These are phyloP conservation scores for Amblyopsis rosae DNA, from an alignment of 2,113 vertebrate species.

Conservation along the genomic window DNA sequence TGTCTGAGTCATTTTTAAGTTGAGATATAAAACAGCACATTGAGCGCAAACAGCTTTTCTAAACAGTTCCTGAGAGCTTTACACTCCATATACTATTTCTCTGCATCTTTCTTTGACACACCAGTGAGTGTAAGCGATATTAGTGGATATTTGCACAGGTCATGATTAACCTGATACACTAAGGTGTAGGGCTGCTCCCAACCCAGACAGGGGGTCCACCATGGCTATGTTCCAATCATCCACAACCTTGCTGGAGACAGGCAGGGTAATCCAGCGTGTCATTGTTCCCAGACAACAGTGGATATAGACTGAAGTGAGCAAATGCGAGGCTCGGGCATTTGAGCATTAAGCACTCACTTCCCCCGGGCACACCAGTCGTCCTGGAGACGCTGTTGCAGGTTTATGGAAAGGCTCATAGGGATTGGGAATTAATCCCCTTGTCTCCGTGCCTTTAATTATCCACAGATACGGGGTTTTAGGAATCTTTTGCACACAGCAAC, in stretches of 20 bases:
- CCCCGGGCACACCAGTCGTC: slow-evolving; percentile 61
- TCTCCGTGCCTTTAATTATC: slow-evolving; percentile 67
- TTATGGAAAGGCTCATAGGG: slow-evolving; percentile 64
- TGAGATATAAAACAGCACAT: background rate
- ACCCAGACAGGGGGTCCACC: slow-evolving; percentile 43
- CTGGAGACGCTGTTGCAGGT: slow-evolving; percentile 66
- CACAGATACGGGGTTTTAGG: slow-evolving; percentile 55
- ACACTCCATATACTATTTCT: no score
- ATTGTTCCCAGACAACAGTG: slow-evolving; percentile 71
- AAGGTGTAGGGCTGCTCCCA: slow-evolving; percentile 30
- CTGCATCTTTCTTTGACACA: background rate
- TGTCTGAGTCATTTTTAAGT: no score
- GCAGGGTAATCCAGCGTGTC: slow-evolving; percentile 67
- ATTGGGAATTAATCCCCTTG: slow-evolving; percentile 74
- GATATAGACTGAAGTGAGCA: slow-evolving; percentile 59
- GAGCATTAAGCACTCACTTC: slow-evolving; percentile 52
- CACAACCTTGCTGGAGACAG: slow-evolving; percentile 44
- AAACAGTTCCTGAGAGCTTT: no score
- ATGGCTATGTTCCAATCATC: slow-evolving; percentile 45
- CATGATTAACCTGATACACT: slow-evolving; percentile 19
- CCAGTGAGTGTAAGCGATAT: slow-evolving; percentile 8
- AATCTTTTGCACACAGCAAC: slow-evolving; percentile 53
- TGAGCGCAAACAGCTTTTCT: background rate
- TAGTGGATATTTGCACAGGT: slow-evolving; percentile 14
- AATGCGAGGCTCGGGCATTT: slow-evolving; percentile 46